phyloP scores from a whole-genome alignment of 2,888 invertebrate genomes.

The Dascillus cervinus region DNA sequence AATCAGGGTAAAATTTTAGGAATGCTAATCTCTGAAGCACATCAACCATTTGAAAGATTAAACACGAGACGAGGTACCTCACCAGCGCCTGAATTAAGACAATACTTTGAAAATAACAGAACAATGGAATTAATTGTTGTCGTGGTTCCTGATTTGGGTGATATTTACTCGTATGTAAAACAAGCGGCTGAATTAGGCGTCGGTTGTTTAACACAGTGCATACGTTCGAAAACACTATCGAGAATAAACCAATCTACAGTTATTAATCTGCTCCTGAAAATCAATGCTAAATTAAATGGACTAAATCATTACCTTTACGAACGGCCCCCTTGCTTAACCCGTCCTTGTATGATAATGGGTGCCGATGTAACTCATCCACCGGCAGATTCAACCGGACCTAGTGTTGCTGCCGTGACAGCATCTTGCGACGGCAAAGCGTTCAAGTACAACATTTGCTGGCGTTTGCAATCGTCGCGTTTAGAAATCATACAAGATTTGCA shows the following conservation, averaged over 20 bases:
- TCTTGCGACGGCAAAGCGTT: constrained; percentile 62
- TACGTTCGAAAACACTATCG: constrained; percentile 46
- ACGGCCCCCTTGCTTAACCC: constrained; percentile 44
- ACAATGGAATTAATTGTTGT: too few species aligned
- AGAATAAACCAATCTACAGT: constrained; percentile 54
- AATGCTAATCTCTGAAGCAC: too few species aligned
- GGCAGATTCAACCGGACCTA: constrained; percentile 61
- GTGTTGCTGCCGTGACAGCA: constrained; percentile 69
- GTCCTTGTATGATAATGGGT: constrained; percentile 59
- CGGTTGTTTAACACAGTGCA: constrained; percentile 69
- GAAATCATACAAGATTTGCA: constrained; percentile 72
- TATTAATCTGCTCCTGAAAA: constrained; percentile 67
- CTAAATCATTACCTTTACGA: constrained; percentile 55
- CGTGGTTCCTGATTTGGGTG: constrained; percentile 44
- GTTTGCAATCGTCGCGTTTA: constrained; percentile 63
- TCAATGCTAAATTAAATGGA: constrained; percentile 79
- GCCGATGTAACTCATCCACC: constrained; percentile 92
- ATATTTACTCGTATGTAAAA: constrained; percentile 24
- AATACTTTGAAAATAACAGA: too few species aligned
- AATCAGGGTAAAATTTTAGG: too few species aligned
- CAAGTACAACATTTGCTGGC: constrained; percentile 66
- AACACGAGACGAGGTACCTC: too few species aligned
- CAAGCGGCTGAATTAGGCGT: constrained; percentile 55
- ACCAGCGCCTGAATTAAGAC: too few species aligned
- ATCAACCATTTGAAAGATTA: too few species aligned